Conservation (phyloP, 2,113 vertebrate species). For the Orycteropus afer region DNA sequence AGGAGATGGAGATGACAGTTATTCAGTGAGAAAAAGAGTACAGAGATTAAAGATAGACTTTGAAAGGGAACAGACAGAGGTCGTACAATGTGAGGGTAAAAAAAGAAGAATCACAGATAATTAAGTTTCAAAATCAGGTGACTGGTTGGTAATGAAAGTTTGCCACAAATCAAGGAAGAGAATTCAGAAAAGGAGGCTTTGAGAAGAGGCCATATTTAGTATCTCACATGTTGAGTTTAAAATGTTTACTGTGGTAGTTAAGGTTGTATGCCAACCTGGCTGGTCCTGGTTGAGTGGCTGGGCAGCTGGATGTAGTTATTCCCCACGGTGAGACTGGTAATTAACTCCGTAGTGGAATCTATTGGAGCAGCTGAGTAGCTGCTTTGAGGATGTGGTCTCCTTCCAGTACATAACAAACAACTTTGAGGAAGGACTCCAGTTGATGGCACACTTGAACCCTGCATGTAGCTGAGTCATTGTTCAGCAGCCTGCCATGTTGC, state of each 20-base stretch:
- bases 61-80: neutral
- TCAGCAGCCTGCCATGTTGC: too few relatives aligned
- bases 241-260: neutral
- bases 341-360: too few relatives aligned
- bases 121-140: neutral
- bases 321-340: too few relatives aligned
- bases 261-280: too few relatives aligned
- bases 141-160: neutral
- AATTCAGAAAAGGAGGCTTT: neutral
- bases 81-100: neutral
- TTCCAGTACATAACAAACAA: too few relatives aligned
- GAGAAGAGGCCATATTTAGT: neutral
- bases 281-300: too few relatives aligned
- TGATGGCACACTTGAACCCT: too few relatives aligned
- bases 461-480: too few relatives aligned
- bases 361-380: too few relatives aligned
- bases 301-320: too few relatives aligned
- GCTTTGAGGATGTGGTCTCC: too few relatives aligned
- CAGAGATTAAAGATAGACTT: neutral
- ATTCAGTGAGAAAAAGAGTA: neutral
- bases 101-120: neutral
- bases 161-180: neutral
- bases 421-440: too few relatives aligned
- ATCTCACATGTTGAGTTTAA: neutral
- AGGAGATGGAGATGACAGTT: neutral